Evolutionary conservation across 2,113 vertebrate genomes (phyloP).

Genomic region (Sus scrofa): T2T-Sscrofa CM000820.6:68317501-68318000

Average conservation of each 20-base stretch:
- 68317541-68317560: not conserved
- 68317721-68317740: not conserved
- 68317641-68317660: not conserved
- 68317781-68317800: not conserved
- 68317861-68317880: slow-evolving; percentile 2
- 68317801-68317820: slow-evolving; percentile 20
- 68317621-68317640: not conserved
- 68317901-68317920: not conserved
- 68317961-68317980: not conserved
- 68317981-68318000: slow-evolving; percentile 19
- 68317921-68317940: not conserved
- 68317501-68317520: not conserved
- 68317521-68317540: not conserved
- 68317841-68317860: not conserved
- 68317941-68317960: not conserved
- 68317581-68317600: not conserved
- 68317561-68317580: not conserved
- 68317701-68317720: not conserved
- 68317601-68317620: not conserved
- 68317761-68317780: not conserved
- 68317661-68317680: not conserved
- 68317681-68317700: not conserved
- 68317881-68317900: not conserved
- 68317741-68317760: not conserved
- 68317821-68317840: not conserved